Base-by-base conservation (phyloP, 1,140 invertebrate genomes). In the Adelges cooleyi region DNA sequence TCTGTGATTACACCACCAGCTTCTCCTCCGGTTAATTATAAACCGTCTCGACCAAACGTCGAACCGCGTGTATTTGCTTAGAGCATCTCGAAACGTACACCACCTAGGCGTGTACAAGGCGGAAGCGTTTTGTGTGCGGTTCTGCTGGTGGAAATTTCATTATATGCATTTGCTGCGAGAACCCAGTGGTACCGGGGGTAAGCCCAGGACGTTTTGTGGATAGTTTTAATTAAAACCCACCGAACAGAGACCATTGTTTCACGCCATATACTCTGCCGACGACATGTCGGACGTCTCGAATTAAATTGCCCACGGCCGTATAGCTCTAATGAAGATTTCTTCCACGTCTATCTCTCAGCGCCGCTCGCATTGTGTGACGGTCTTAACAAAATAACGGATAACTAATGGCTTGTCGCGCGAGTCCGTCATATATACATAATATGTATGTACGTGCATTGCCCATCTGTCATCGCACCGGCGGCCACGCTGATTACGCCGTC, bases 141-240 rank as follows among this genome's bases (percentile, higher is more conserved):
- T 33, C 11, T 11, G 29, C 29, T 33, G 29, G 29, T 33, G 5
- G 29, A 33, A 33, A 33, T 33, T 33, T 33, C 29, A 33, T 33
- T 33, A 33, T 11, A 11, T 6, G 11, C 5, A 6, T 33, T 33
- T 33, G n/a, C n/a, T n/a, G n/a, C n/a, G n/a, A n/a, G 29, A 33
- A 33, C 29, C 29, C 29, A 33, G 29, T 11, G 29, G 29, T 33
- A 33, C 5, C 11, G 29, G 29, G 11, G 29, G 29, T 11, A 11
- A 33, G n/a, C 29, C 29, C 11, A 33, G 11, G 29, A n/a, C n/a
- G n/a, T 40, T 25, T 42, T 25, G 38, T 44, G 3, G 38, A 44
- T 27, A 42, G 22, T 59, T 59, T 59, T 59, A 59, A 59, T 59
- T 59, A 59, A 59, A 59, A 46, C 54, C 9, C n/a, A 59, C 54